These are phyloP conservation scores for Momotus momota DNA, from an alignment of 2,797 vertebrate genomes.

Conservation along the genomic window DNA sequence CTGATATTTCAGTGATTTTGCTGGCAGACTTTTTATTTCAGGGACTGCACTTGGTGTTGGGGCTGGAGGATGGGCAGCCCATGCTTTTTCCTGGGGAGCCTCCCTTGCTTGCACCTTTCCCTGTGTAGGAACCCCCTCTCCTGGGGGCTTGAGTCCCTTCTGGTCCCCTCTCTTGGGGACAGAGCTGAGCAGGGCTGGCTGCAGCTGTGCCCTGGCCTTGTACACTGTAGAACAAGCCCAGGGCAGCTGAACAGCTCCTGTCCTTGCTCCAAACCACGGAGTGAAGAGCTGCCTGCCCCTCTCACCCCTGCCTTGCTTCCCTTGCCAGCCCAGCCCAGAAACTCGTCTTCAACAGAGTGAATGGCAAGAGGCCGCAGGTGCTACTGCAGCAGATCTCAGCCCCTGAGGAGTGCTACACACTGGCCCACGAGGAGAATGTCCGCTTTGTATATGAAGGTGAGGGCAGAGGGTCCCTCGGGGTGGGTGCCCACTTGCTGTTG, in stretches of 20 bases:
- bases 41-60: not conserved
- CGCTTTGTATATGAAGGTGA: slow-evolving; percentile 93
- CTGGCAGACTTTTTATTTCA: not conserved
- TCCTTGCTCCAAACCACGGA: not conserved
- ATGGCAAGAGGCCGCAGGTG: slow-evolving; percentile 87
- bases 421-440: slow-evolving; percentile 95
- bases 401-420: slow-evolving; percentile 87
- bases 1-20: not conserved
- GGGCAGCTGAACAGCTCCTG: not conserved
- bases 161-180: not conserved
- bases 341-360: slow-evolving; percentile 93
- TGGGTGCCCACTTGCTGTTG: rapidly evolving
- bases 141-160: not conserved
- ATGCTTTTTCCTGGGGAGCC: not conserved
- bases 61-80: not conserved
- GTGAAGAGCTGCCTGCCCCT: not conserved
- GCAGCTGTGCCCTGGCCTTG: not conserved
- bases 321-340: slow-evolving; percentile 84
- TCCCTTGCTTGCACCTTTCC: not conserved
- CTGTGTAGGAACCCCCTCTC: not conserved
- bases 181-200: not conserved
- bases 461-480: not conserved
- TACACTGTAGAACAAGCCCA: rapidly evolving
- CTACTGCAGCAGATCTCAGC: slow-evolving; percentile 74
- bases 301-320: not conserved